A percentile compares a stretch with the other conserved stretches of the same genome.
phyloP scores from a whole-genome alignment of 2,113 vertebrate genomes.

The Brachypteracias leptosomus region DNA sequence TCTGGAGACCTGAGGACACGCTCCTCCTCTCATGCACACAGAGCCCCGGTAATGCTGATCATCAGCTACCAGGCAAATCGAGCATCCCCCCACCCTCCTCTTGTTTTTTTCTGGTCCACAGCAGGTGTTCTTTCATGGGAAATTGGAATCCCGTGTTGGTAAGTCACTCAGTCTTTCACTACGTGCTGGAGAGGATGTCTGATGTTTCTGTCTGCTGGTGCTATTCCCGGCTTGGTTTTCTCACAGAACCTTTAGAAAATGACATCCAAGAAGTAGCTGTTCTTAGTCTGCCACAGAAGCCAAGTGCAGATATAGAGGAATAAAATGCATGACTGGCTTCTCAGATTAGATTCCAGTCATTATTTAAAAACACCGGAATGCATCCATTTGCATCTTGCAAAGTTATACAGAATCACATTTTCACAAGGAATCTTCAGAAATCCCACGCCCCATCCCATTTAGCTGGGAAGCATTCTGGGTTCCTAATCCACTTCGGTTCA shows the following conservation, averaged over 20 bases:
- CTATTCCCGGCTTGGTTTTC: neutral
- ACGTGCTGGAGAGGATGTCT: neutral
- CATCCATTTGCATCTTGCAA: neutral
- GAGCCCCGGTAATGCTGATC: neutral
- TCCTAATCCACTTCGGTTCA: neutral
- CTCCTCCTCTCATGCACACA: neutral
- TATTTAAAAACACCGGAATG: neutral
- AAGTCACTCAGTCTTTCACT: conserved; percentile 1
- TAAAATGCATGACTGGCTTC: neutral
- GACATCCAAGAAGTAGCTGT: neutral
- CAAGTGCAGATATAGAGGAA: neutral
- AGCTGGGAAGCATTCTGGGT: neutral
- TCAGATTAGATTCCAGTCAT: neutral
- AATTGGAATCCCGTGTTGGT: neutral
- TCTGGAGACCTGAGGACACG: neutral
- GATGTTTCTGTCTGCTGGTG: conserved; percentile 13
- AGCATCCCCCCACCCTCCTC: neutral
- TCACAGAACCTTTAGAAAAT: conserved; percentile 19
- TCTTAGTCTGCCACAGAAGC: neutral
- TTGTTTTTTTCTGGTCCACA: neutral
- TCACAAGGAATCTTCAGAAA: neutral
- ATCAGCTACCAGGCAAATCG: neutral
- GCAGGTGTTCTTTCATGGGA: conserved; percentile 2
- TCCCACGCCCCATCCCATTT: neutral
- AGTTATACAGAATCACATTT: neutral